Percentiles rank a stretch among this genome's conserved stretches.
Evolutionary conservation across 2,797 vertebrate species (phyloP).

Genomic region (Uromys caudimaculatus): DNA sequence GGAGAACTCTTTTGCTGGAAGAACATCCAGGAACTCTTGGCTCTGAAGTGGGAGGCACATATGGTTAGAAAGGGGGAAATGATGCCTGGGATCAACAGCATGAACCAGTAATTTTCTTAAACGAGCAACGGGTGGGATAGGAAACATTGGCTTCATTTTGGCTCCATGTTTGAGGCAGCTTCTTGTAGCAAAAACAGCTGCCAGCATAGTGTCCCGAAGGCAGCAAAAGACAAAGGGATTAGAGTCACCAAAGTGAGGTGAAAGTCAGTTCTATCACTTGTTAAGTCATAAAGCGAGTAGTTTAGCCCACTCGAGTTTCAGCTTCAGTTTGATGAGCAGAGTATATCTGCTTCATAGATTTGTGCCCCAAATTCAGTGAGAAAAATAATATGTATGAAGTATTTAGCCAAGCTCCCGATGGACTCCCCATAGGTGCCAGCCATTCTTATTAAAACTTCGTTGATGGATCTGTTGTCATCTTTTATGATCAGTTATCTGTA

Average conservation of each 20-base stretch:
- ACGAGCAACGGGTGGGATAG: slow-evolving; percentile 8
- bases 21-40: neutral
- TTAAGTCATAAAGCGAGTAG: neutral
- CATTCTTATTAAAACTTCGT: neutral
- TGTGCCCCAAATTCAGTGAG: neutral
- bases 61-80: neutral
- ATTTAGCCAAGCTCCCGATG: neutral
- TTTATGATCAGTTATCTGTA: neutral
- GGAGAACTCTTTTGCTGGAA: neutral
- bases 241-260: neutral
- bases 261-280: neutral
- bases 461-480: slow-evolving; percentile 8
- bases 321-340: slow-evolving; percentile 14
- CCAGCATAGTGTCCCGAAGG: neutral
- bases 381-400: neutral
- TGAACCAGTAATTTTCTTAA: slow-evolving; percentile 42
- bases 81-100: neutral
- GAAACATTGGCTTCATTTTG: slow-evolving; percentile 35
- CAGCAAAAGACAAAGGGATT: neutral
- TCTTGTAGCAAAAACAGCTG: slow-evolving; percentile 16
- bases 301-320: neutral
- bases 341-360: neutral
- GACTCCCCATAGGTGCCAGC: neutral
- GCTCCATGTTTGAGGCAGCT: neutral
- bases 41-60: neutral